These are phyloP conservation scores for Alauda arvensis DNA, from an alignment of 2,797 vertebrate species.

Conservation along the genomic window DNA sequence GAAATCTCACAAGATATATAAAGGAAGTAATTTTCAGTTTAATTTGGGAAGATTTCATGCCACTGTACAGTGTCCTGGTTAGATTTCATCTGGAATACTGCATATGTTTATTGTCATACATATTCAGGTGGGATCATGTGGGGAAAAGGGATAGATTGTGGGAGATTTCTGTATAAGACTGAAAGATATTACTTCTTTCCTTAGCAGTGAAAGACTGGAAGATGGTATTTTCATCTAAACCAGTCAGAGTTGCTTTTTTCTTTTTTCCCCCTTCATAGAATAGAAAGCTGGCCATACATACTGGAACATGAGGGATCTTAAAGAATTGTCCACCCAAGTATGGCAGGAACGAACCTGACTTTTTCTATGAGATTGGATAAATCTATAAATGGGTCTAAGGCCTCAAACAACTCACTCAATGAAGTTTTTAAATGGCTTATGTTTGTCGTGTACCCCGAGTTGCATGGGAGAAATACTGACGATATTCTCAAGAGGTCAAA, in stretches of 20 bases:
- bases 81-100: not conserved
- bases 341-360: not conserved
- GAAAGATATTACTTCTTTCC: not conserved
- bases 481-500: not conserved
- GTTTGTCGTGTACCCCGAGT: accelerated
- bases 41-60: not conserved
- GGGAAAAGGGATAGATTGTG: not conserved
- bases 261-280: not conserved
- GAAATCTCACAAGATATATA: not conserved
- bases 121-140: not conserved
- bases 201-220: not conserved
- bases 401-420: accelerated
- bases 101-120: accelerated
- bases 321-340: not conserved
- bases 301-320: not conserved
- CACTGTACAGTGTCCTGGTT: not conserved
- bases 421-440: not conserved
- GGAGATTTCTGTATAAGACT: not conserved
- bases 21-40: not conserved
- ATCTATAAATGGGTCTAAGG: not conserved
- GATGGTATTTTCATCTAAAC: not conserved
- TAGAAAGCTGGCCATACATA: not conserved
- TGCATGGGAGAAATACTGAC: accelerated
- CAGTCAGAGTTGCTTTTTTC: not conserved
- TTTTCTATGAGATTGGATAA: not conserved